phyloP scores from a whole-genome alignment of 2,888 invertebrate genomes.

The Ornithoptera alexandrae region DNA sequence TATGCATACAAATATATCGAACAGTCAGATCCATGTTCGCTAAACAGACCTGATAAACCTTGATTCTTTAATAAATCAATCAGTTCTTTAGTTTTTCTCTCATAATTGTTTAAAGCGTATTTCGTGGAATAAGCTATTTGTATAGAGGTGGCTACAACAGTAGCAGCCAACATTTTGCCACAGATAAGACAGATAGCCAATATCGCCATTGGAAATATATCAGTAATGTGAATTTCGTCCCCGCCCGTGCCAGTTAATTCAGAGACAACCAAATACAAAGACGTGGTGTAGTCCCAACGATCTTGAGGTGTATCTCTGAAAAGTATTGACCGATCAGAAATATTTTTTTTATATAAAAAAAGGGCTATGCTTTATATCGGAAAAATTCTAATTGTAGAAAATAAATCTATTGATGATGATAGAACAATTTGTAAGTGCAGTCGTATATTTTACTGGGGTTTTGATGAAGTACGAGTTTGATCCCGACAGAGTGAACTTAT shows the following conservation, averaged over 20 bases:
- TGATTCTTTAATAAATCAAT: constrained; percentile 68
- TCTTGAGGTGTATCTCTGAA: constrained; percentile 54
- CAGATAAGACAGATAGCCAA: constrained; percentile 54
- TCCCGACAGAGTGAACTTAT: too few relatives aligned
- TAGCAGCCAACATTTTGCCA: constrained; percentile 67
- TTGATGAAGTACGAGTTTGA: too few relatives aligned
- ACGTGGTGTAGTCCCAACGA: constrained; percentile 65
- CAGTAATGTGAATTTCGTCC: constrained; percentile 58
- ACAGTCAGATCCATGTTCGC: too few relatives aligned
- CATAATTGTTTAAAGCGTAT: constrained; percentile 61
- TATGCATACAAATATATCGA: too few relatives aligned
- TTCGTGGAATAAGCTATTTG: constrained; percentile 64
- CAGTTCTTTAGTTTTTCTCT: constrained; percentile 55
- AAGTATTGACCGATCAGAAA: constrained; percentile 4
- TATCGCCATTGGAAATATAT: constrained; percentile 49
- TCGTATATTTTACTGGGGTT: too few relatives aligned
- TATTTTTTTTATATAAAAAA: too few relatives aligned
- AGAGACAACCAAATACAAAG: constrained; percentile 60
- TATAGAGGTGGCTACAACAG: constrained; percentile 63
- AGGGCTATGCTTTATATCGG: too few relatives aligned
- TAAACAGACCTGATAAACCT: constrained; percentile 57
- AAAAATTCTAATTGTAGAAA: too few relatives aligned
- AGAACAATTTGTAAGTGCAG: too few relatives aligned
- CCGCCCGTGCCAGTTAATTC: constrained; percentile 62
- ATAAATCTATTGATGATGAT: too few relatives aligned